phyloP scores from a whole-genome alignment of 2,113 vertebrate species.

The Channa maculata region DNA sequence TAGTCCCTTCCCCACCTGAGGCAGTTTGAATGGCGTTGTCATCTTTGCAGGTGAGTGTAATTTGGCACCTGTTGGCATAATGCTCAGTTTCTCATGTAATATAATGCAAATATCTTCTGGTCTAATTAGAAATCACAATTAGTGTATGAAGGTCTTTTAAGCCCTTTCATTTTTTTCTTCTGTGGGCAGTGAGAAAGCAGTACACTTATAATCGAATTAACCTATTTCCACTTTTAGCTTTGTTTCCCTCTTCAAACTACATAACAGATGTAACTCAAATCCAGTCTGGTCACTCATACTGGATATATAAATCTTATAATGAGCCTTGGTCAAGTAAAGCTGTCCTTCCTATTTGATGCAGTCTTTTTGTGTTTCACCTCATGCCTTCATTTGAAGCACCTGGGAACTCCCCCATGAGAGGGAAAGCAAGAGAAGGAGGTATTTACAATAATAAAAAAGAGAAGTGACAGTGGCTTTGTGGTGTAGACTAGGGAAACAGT shows the following conservation, averaged over 20 bases:
- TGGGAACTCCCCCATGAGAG: slow-evolving; percentile 62
- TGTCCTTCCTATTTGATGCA: slow-evolving; percentile 24
- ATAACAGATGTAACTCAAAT: neutral
- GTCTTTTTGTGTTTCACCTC: slow-evolving; percentile 24
- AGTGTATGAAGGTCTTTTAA: neutral
- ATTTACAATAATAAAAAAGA: slow-evolving; percentile 20
- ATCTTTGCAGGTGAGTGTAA: slow-evolving; percentile 54
- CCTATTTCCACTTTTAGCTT: neutral
- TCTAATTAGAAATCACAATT: slow-evolving; percentile 16
- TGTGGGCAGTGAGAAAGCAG: slow-evolving; percentile 38
- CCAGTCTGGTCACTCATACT: neutral
- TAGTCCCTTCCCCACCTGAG: slow-evolving; percentile 43
- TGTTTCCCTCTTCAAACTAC: neutral
- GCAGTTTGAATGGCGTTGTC: slow-evolving; percentile 35
- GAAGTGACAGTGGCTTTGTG: slow-evolving; percentile 53
- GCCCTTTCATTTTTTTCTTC: slow-evolving; percentile 7
- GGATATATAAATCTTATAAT: slow-evolving; percentile 1
- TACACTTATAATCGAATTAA: neutral
- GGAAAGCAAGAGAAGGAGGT: slow-evolving; percentile 32
- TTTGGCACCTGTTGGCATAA: slow-evolving; percentile 45
- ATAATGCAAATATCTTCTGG: slow-evolving; percentile 18
- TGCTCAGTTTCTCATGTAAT: slow-evolving; percentile 35
- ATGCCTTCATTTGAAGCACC: slow-evolving; percentile 18
- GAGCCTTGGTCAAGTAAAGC: slow-evolving; percentile 22
- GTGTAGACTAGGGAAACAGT: slow-evolving; percentile 38